Conservation (phyloP, 2,113 vertebrate species). For the Shinisaurus crocodilurus region DNA sequence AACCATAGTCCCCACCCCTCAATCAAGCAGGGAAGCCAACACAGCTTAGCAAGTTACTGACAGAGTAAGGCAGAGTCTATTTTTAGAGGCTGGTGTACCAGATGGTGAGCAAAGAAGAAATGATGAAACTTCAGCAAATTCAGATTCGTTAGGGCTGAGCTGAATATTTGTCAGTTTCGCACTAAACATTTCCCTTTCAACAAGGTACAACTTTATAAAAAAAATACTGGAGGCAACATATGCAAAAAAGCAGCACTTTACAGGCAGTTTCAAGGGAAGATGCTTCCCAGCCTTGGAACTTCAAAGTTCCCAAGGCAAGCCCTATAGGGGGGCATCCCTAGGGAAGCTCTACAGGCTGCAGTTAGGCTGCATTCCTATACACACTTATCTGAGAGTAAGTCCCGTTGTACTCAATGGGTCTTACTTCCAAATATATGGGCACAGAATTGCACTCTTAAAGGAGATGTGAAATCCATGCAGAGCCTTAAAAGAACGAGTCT, state of each 20-base stretch:
- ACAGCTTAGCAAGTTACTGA: not conserved
- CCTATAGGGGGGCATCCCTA: not conserved
- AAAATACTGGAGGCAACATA: not conserved
- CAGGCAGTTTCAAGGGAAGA: not conserved
- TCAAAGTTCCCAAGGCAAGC: not conserved
- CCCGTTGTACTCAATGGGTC: not conserved
- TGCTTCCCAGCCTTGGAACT: not conserved
- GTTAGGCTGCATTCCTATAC: not conserved
- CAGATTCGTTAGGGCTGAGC: constrained; percentile 1
- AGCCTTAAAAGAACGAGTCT: not conserved
- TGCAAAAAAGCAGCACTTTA: not conserved
- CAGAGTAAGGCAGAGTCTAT: not conserved
- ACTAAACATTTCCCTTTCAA: not conserved
- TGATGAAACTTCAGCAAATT: not conserved
- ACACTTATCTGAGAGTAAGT: not conserved
- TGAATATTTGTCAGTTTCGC: not conserved
- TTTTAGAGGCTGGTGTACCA: constrained; percentile 9
- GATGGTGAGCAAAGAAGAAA: constrained; percentile 13
- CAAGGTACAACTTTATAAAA: not conserved
- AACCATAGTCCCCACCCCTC: not conserved
- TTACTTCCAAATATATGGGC: too few relatives aligned
- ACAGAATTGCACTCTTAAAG: too few relatives aligned
- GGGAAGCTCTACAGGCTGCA: not conserved
- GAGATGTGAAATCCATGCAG: not conserved
- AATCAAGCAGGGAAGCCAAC: not conserved